Evolutionary conservation across 2,113 vertebrate genomes (phyloP), one percentile per base, ranked within the genome.

Genomic region (Seriola aureovittata): DNA sequence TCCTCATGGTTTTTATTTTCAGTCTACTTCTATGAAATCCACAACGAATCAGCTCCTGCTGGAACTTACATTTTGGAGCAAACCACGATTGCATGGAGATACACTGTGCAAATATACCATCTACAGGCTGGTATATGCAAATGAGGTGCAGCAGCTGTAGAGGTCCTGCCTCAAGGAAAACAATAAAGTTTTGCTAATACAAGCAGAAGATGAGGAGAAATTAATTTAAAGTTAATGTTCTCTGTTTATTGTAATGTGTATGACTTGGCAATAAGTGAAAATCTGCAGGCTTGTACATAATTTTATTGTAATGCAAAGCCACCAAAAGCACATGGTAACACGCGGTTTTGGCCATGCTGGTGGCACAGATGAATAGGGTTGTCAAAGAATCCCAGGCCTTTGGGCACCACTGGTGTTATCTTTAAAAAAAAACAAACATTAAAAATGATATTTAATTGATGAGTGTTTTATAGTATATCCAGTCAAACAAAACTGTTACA

Each of bases 81-180:
- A 81, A 78, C 68, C 59, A 17, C 42, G 36, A 75, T 78, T 81
- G 58, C 79, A 82, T 79, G 73, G 66, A 84, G 77, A 85, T 64
- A 63, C 29, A 34, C 68, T 55, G 75, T 84, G 77, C 83, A 84
- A 88, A 85, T 75, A 70, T 75, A 34, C 58, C n/a, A 44, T 76
- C 65, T 75, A 65, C 73, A 59, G 75, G 42, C 42, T 85, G 77
- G 14, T 34, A 40, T 52, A 85, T 91, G 78, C 60, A 84, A 85
- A 88, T 68, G 71, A 74, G 73, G 11, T 29, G 77, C 76, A 72
- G 86, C 80, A 89, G 78, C 78, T 86, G 71, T n/a, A 75, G 54
- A 80, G 23, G 63, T 72, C 83, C 85, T 29, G 83, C 81, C 71
- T 80, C 21, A 25, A 78, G 82, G 60, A 86, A 88, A 84, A 80